A percentile compares a stretch with the other conserved stretches of the same genome.
These are phyloP conservation scores for Poicephalus meyeri DNA, from an alignment of 2,113 vertebrate genomes.

Conservation along the genomic window DNA sequence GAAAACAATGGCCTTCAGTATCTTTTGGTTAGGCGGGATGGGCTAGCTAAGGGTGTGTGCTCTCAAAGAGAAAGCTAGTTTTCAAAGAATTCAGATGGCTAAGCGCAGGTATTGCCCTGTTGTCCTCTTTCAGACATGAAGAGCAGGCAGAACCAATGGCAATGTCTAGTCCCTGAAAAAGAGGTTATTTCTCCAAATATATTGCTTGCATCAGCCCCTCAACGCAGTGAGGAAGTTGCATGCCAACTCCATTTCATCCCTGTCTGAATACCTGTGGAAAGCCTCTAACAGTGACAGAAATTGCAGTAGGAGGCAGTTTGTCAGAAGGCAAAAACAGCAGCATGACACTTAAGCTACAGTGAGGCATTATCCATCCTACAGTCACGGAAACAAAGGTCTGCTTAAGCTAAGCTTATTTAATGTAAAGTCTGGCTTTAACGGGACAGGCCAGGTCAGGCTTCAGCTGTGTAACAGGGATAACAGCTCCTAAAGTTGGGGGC, in stretches of 20 bases:
- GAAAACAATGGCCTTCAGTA: neutral
- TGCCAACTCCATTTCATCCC: neutral
- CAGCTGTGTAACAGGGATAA: neutral
- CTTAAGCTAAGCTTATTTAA: neutral
- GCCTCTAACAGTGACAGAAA: neutral
- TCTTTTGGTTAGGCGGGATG: neutral
- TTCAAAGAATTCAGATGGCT: neutral
- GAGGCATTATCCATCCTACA: neutral
- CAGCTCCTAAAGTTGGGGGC: neutral
- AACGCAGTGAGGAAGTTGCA: neutral
- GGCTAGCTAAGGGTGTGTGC: neutral
- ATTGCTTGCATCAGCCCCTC: neutral
- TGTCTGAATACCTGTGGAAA: neutral
- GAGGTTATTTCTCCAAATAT: neutral
- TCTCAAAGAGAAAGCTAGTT: neutral
- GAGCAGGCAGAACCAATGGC: neutral
- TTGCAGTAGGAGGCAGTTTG: neutral
- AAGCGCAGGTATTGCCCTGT: neutral
- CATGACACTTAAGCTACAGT: accelerated
- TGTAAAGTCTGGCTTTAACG: neutral
- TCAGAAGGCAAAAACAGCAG: neutral
- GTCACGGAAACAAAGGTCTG: neutral
- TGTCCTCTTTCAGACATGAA: neutral
- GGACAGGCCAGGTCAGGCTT: neutral
- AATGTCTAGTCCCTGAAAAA: neutral